A percentile compares a stretch with the other conserved stretches of the same genome.
phyloP scores from a whole-genome alignment of 2,888 invertebrate species.

The Melanargia galathea region DNA sequence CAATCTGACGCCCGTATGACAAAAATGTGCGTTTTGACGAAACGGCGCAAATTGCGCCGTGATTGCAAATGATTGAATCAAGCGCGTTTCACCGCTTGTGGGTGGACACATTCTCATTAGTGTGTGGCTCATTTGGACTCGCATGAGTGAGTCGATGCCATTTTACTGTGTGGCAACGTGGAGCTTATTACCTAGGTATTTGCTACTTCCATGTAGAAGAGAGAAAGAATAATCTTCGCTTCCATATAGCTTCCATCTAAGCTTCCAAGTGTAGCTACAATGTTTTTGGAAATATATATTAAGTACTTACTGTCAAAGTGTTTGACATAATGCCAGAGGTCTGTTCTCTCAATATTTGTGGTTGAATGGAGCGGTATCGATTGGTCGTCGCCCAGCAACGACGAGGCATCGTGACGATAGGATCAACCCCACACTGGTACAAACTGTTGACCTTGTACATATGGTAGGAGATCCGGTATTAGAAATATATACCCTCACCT shows the following conservation, averaged over 20 bases:
- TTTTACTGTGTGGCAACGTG: background rate
- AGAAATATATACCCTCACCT: too few relatives aligned
- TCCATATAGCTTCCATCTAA: too few relatives aligned
- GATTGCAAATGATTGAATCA: conserved; percentile 40
- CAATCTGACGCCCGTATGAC: background rate
- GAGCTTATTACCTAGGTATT: too few relatives aligned
- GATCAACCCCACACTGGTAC: conserved; percentile 5
- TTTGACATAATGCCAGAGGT: too few relatives aligned
- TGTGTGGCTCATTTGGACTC: conserved; percentile 31
- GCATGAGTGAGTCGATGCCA: conserved; percentile 16
- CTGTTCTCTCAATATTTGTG: too few relatives aligned
- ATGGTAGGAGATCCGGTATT: too few relatives aligned
- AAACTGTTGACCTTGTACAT: background rate
- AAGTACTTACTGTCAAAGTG: too few relatives aligned
- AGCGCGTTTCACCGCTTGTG: conserved; percentile 30
- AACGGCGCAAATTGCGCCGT: conserved; percentile 29
- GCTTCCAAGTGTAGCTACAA: too few relatives aligned
- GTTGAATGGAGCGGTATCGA: conserved; percentile 55
- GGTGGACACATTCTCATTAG: conserved; percentile 35
- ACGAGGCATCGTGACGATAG: conserved; percentile 52
- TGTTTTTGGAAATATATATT: too few relatives aligned
- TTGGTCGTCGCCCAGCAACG: conserved; percentile 66
- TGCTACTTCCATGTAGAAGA: too few relatives aligned
- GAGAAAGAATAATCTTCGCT: too few relatives aligned
- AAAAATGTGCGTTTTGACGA: conserved; percentile 14